These are phyloP conservation scores for Anodontia alba DNA, from an alignment of 2,888 invertebrate genomes.

Conservation along the genomic window DNA sequence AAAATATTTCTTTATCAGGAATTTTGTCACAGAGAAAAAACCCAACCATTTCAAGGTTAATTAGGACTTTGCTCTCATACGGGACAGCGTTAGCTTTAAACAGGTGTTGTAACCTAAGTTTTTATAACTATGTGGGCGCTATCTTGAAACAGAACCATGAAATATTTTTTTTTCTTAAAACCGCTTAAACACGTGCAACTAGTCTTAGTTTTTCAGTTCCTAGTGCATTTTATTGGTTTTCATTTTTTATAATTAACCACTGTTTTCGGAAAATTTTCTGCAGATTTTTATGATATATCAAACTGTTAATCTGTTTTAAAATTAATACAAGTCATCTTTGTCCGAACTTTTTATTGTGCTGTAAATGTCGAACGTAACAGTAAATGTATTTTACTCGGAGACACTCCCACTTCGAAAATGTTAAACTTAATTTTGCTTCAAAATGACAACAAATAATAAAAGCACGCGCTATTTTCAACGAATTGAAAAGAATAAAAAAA, in stretches of 20 bases:
- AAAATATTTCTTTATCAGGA: no score
- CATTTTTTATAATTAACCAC: neutral
- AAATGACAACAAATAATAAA: slow-evolving; percentile 11
- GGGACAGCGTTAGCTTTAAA: neutral
- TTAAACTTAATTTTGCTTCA: slow-evolving; percentile 4
- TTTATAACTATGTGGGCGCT: slow-evolving; percentile 4
- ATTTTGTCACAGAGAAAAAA: neutral
- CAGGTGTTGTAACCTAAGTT: slow-evolving; percentile 2
- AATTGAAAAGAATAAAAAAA: neutral
- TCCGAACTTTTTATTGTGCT: neutral
- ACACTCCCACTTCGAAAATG: neutral
- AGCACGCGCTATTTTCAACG: neutral
- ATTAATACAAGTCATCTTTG: neutral
- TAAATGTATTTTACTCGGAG: neutral
- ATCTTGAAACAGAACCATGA: neutral
- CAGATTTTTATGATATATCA: neutral
- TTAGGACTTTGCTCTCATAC: neutral
- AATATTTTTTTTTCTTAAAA: neutral
- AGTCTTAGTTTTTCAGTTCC: neutral
- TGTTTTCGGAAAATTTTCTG: neutral
- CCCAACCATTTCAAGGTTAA: neutral
- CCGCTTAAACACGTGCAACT: neutral
- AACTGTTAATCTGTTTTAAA: neutral
- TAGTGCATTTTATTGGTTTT: neutral
- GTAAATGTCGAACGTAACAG: slow-evolving; percentile 2